These are phyloP conservation scores for Tetropium fuscum DNA, from an alignment of 2,888 invertebrate genomes.

Conservation along the genomic window DNA sequence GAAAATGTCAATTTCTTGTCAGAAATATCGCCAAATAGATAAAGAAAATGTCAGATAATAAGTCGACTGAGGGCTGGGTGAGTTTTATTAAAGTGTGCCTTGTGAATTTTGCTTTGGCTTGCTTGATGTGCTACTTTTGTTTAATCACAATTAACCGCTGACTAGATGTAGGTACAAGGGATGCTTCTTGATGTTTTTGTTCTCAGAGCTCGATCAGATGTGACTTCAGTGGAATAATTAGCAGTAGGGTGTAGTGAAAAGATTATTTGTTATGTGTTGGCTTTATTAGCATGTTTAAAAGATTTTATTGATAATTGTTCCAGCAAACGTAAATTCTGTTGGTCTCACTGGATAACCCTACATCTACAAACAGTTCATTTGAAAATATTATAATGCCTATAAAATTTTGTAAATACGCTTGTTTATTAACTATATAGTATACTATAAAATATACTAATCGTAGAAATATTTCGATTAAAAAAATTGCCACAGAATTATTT, in stretches of 20 bases:
- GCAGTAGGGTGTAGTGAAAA: background rate
- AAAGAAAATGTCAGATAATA: constrained; percentile 64
- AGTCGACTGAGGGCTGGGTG: constrained; percentile 54
- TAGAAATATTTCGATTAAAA: too few relatives aligned
- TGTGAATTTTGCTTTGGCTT: constrained; percentile 17
- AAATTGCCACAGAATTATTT: too few relatives aligned
- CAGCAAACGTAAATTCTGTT: too few relatives aligned
- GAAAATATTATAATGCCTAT: too few relatives aligned
- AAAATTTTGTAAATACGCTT: too few relatives aligned
- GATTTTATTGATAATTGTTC: too few relatives aligned
- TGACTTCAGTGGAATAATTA: background rate
- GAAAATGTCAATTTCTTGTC: constrained; percentile 64
- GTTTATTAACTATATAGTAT: too few relatives aligned
- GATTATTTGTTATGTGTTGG: background rate
- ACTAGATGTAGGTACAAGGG: constrained; percentile 8
- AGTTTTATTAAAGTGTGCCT: constrained; percentile 44
- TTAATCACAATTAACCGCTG: constrained; percentile 6
- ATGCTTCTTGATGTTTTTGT: constrained; percentile 21
- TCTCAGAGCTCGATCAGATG: constrained; percentile 2
- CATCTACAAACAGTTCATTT: too few relatives aligned
- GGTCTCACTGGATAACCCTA: too few relatives aligned
- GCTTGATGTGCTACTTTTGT: constrained; percentile 16
- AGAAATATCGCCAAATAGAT: constrained; percentile 57
- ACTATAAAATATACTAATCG: too few relatives aligned
- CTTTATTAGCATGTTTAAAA: too few relatives aligned